phyloP scores from a whole-genome alignment of 1,140 invertebrate species.

The Bradynema listronoti region DNA sequence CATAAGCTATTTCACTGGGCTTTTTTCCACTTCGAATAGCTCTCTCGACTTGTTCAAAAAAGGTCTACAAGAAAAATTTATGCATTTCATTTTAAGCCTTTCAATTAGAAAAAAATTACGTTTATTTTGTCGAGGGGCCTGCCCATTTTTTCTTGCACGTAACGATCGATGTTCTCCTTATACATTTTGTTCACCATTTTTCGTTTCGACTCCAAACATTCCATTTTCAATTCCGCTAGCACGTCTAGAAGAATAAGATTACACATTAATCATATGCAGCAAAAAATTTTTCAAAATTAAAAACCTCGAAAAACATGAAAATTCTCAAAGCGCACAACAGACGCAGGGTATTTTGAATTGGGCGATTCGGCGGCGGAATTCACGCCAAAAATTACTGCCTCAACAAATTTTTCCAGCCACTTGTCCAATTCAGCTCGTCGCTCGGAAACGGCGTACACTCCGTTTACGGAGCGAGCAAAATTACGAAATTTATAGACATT shows the following conservation, averaged over 20 bases:
- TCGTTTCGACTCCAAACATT: slow-evolving; percentile 75
- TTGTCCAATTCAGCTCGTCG: slow-evolving; percentile 89
- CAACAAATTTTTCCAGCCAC: slow-evolving; percentile 79
- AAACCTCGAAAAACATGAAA: slow-evolving; percentile 73
- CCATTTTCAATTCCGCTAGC: slow-evolving; percentile 80
- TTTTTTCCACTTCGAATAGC: slow-evolving; percentile 85
- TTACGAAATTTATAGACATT: slow-evolving; percentile 30
- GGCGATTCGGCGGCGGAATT: slow-evolving; percentile 74
- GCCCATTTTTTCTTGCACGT: slow-evolving; percentile 89
- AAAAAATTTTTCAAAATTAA: neutral
- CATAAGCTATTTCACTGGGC: slow-evolving; percentile 93
- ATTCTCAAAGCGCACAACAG: slow-evolving; percentile 80
- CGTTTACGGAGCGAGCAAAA: slow-evolving; percentile 59
- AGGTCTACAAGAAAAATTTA: slow-evolving; percentile 44
- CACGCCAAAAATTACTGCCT: slow-evolving; percentile 79
- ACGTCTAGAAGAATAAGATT: slow-evolving; percentile 63
- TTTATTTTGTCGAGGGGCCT: slow-evolving; percentile 88
- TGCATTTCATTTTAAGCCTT: slow-evolving; percentile 1
- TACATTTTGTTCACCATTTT: slow-evolving; percentile 87
- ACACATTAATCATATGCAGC: neutral
- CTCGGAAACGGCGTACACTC: slow-evolving; percentile 67
- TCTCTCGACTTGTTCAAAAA: slow-evolving; percentile 84
- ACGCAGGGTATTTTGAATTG: slow-evolving; percentile 83
- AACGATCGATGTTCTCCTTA: slow-evolving; percentile 77
- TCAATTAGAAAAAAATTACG: slow-evolving; percentile 62